Conservation (phyloP, 2,113 vertebrate species). For the Serinus canaria region DNA sequence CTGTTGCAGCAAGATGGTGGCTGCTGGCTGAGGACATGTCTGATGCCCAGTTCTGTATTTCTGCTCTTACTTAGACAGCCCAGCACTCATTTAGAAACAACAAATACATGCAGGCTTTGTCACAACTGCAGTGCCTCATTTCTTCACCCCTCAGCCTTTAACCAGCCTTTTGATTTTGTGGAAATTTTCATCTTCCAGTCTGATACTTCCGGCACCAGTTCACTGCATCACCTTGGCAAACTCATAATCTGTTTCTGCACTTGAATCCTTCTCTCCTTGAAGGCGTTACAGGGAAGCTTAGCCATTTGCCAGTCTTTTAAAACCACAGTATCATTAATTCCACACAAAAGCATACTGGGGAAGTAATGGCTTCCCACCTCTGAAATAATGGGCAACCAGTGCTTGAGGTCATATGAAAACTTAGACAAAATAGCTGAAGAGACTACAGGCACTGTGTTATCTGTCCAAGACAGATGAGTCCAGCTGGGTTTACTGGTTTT, state of each 20-base stretch:
- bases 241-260: not conserved
- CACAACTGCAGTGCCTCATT: not conserved
- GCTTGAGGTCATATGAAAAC: not conserved
- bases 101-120: not conserved
- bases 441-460: not conserved
- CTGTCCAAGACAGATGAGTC: not conserved
- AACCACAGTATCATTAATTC: not conserved
- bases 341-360: not conserved
- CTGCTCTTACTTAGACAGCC: not conserved
- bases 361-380: not conserved
- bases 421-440: not conserved
- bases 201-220: not conserved
- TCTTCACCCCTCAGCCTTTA: not conserved
- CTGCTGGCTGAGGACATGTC: not conserved
- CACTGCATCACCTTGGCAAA: not conserved
- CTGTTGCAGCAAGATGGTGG: not conserved
- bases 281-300: not conserved
- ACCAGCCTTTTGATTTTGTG: not conserved
- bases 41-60: not conserved
- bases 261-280: not conserved
- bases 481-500: not conserved
- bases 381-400: not conserved
- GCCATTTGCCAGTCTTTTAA: not conserved
- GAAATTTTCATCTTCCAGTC: not conserved
- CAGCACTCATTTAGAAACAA: not conserved